phyloP scores from a whole-genome alignment of 2,797 vertebrate species.

The Dendrocincla tyrannina region DNA sequence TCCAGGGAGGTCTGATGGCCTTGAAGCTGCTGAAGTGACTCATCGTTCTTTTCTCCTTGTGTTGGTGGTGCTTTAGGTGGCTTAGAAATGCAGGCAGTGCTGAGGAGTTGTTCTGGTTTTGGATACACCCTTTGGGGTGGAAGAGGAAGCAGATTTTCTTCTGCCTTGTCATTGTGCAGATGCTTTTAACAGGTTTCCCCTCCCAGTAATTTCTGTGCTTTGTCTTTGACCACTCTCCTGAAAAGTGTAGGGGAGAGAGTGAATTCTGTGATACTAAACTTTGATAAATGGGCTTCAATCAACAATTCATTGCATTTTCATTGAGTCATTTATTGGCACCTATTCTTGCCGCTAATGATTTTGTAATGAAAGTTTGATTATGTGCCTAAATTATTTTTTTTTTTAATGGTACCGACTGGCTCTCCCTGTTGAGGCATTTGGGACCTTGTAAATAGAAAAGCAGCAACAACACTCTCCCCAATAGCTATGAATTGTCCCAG shows the following conservation, averaged over 20 bases:
- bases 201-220: neutral
- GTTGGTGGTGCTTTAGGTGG: neutral
- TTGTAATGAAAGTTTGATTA: neutral
- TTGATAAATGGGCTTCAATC: neutral
- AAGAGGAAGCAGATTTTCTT: rapidly evolving
- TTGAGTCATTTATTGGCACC: neutral
- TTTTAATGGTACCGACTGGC: neutral
- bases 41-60: neutral
- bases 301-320: neutral
- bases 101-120: neutral
- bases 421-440: neutral
- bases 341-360: neutral
- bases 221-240: neutral
- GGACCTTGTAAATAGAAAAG: neutral
- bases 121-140: neutral
- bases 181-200: neutral
- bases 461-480: neutral
- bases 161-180: neutral
- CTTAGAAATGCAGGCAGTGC: neutral
- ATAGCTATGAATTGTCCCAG: neutral
- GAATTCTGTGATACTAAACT: neutral
- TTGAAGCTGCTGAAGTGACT: neutral
- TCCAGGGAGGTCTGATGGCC: neutral
- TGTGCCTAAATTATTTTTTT: neutral
- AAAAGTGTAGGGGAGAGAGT: neutral